Evolutionary conservation across 2,113 vertebrate species (phyloP).

Genomic region (Oncorhynchus tshawytscha): DNA sequence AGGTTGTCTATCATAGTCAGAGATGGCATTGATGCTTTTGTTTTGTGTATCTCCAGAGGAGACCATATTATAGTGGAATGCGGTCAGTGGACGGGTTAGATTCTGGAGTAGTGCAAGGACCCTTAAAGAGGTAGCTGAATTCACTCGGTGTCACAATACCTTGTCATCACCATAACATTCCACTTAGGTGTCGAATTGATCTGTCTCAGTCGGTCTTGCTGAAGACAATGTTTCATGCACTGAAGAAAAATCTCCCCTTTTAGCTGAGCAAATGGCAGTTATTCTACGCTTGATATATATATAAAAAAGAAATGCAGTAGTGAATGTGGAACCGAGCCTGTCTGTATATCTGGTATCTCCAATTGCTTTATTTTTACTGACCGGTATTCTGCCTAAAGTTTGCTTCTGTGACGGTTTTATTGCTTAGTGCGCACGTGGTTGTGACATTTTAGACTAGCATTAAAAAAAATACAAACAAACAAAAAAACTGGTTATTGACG

Average conservation of each 20-base stretch:
- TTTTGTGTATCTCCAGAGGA: not conserved
- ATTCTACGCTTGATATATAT: constrained; percentile 85
- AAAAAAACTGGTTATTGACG: constrained; percentile 87
- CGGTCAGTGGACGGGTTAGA: not conserved
- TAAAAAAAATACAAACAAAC: constrained; percentile 75
- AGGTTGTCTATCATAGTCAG: not conserved
- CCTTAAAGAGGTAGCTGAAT: constrained; percentile 17
- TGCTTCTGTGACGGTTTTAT: constrained; percentile 98
- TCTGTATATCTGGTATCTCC: constrained; percentile 99
- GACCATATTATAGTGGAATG: constrained; percentile 3
- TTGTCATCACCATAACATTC: constrained; percentile 83
- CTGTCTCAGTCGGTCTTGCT: constrained; percentile 79
- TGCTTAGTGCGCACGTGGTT: constrained; percentile 97
- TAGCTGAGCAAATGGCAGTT: constrained; percentile 93
- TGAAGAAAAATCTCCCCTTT: constrained; percentile 83
- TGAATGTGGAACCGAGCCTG: constrained; percentile 97
- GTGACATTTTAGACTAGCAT: constrained; percentile 96
- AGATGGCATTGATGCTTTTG: not conserved
- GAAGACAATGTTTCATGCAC: constrained; percentile 90
- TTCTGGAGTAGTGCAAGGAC: not conserved
- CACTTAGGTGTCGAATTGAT: constrained; percentile 81
- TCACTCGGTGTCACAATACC: constrained; percentile 79
- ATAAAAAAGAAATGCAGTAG: constrained; percentile 78
- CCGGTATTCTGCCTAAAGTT: constrained; percentile 98
- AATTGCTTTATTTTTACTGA: constrained; percentile 95